Evolutionary conservation across 1,140 invertebrate genomes (phyloP).

Genomic region (Drosophila tsacasi): DNA sequence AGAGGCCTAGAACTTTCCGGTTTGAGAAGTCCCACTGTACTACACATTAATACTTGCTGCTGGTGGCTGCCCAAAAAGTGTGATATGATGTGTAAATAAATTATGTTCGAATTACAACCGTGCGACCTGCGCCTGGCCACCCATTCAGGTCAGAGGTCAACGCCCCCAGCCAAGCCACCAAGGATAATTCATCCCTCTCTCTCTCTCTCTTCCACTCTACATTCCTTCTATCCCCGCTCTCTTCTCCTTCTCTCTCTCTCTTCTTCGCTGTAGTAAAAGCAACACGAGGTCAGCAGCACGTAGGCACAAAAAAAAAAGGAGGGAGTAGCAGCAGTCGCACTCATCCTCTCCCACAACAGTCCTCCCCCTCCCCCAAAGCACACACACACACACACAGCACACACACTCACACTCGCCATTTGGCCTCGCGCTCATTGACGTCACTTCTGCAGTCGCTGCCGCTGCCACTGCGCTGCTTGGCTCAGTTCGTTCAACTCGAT

Average conservation of each 20-base stretch:
- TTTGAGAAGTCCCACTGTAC: neutral
- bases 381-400: neutral
- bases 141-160: conserved; percentile 76
- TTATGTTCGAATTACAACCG: conserved; percentile 65
- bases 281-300: conserved; percentile 70
- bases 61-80: conserved; percentile 41
- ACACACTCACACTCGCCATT: conserved; percentile 32
- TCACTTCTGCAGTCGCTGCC: conserved; percentile 71
- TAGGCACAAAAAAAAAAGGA: conserved; percentile 54
- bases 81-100: conserved; percentile 66
- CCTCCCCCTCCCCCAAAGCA: conserved; percentile 26
- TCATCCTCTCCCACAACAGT: conserved; percentile 10
- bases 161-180: conserved; percentile 47
- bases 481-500: conserved; percentile 76
- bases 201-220: neutral
- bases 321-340: conserved; percentile 18
- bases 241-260: neutral
- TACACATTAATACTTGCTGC: conserved; percentile 1
- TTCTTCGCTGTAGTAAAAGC: conserved; percentile 41
- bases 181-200: conserved; percentile 58
- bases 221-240: conserved; percentile 1
- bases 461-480: conserved; percentile 39
- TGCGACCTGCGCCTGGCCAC: conserved; percentile 50
- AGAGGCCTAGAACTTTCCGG: neutral
- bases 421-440: conserved; percentile 82